Base-by-base conservation (phyloP, 2,888 invertebrate species). In the Sinodicranocentrus sp. region DNA sequence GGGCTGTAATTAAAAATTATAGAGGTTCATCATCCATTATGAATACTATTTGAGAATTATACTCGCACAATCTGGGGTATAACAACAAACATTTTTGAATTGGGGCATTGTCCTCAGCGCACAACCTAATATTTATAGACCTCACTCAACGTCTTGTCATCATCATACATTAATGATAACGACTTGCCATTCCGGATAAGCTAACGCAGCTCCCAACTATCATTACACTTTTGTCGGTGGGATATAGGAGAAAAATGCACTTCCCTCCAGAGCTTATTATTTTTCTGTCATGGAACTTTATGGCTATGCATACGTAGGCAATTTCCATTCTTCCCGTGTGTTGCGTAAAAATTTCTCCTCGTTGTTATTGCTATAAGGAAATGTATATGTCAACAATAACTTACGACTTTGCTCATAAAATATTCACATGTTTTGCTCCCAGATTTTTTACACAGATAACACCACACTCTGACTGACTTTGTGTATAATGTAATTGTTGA, bases 1-100 rank as follows among this genome's bases (percentile, higher is more conserved):
- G 97, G 97, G 91, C 96, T 97, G 94, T 83, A 91, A 92, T 57
- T 57, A 57, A 57, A 57, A 57, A 21, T 23, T 6, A 89, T 15
- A 17, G 48, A 39, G 8, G 19, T 17, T 52, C 15, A 15, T 57
- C 57, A 25, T 25, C 13, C 10, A 57, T 57, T 23, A 57, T 25
- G 15, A 6, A 57, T 57, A 57, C 6, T 33, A 17, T 28, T 33
- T n/a, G 19, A 63, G 23, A 43, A 67, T 8, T 13, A 23, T 21
- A 8, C 10, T 57, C 21, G 25, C 15, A 57, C 57, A 57, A 19
- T 6, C 43, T 43, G 13, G 8, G 43, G 6, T 43, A 43, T 2
- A 15, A 59, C 25, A 71, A 57, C 23, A 28, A 21, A 57, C 54
- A 19, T 26, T 48, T 68, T 6, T 33, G 21, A 43, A 57, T n/a